Evolutionary conservation across 2,888 invertebrate species (phyloP).

Genomic region (Hoplodrina blanda): DNA sequence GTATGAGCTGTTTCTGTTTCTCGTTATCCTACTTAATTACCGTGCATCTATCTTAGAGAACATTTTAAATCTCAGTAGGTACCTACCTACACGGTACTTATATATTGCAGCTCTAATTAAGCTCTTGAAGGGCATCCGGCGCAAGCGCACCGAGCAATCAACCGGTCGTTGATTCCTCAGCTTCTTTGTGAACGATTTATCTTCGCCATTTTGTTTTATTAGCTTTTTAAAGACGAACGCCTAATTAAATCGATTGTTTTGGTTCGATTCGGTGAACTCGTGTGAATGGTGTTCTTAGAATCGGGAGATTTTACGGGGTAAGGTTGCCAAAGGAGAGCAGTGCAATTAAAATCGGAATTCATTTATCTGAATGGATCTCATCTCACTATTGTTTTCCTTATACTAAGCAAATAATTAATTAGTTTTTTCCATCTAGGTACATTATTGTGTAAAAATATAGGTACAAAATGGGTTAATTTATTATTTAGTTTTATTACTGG

Average conservation of each 20-base stretch:
- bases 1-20: constrained; percentile 36
- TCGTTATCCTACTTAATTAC: constrained; percentile 32
- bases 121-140: constrained; percentile 82
- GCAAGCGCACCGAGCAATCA: constrained; percentile 77
- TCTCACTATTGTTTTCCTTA: background rate
- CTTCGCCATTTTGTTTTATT: constrained; percentile 69
- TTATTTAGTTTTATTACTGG: background rate
- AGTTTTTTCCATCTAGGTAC: background rate
- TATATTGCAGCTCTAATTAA: constrained; percentile 72
- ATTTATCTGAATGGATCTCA: constrained; percentile 10
- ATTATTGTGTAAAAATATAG: background rate
- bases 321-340: constrained; percentile 17
- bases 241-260: constrained; percentile 76
- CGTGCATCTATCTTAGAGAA: constrained; percentile 30
- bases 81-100: constrained; percentile 44
- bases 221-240: constrained; percentile 65
- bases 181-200: constrained; percentile 71
- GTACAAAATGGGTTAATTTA: background rate
- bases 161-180: constrained; percentile 84
- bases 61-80: constrained; percentile 41
- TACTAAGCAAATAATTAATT: background rate
- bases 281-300: constrained; percentile 42
- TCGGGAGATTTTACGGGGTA: constrained; percentile 15
- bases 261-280: constrained; percentile 60
- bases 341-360: constrained; percentile 9